Evolutionary conservation across 2,113 vertebrate genomes (phyloP).

Genomic region (Garra rufa): DNA sequence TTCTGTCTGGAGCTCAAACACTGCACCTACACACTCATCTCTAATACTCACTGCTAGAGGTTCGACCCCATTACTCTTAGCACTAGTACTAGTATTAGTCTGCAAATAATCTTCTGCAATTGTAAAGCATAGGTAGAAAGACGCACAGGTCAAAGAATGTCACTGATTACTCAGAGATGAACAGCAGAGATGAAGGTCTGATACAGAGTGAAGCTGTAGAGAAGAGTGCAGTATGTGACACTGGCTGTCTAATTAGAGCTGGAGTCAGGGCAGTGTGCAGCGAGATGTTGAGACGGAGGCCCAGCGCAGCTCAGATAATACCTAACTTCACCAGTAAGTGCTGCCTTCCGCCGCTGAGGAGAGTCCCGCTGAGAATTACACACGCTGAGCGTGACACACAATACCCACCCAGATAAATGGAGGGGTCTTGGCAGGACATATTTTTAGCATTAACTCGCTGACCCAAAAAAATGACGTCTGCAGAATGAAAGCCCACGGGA

Average conservation of each 20-base stretch:
- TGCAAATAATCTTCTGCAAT: not conserved
- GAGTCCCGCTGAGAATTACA: slow-evolving; percentile 72
- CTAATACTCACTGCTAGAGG: not conserved
- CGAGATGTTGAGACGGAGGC: slow-evolving; percentile 54
- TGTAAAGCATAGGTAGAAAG: not conserved
- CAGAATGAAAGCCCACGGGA: slow-evolving; percentile 70
- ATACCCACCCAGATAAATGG: slow-evolving; percentile 76
- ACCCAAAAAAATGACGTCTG: slow-evolving; percentile 75
- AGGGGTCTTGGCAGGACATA: slow-evolving; percentile 72
- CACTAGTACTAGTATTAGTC: not conserved
- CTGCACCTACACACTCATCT: not conserved
- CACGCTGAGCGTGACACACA: slow-evolving; percentile 72
- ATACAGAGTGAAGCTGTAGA: slow-evolving; percentile 36
- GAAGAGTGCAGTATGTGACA: slow-evolving; percentile 56
- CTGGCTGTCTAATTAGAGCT: slow-evolving; percentile 54
- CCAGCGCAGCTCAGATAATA: slow-evolving; percentile 72
- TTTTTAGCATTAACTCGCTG: slow-evolving; percentile 79
- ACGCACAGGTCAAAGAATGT: not conserved
- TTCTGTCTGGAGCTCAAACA: not conserved
- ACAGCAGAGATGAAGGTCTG: no score
- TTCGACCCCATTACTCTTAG: not conserved
- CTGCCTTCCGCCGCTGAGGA: slow-evolving; percentile 63
- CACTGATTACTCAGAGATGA: not conserved
- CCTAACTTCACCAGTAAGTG: slow-evolving; percentile 71
- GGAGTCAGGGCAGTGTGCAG: slow-evolving; percentile 52